phyloP scores from a whole-genome alignment of 2,113 vertebrate species.

The Pteropus alecto region DNA sequence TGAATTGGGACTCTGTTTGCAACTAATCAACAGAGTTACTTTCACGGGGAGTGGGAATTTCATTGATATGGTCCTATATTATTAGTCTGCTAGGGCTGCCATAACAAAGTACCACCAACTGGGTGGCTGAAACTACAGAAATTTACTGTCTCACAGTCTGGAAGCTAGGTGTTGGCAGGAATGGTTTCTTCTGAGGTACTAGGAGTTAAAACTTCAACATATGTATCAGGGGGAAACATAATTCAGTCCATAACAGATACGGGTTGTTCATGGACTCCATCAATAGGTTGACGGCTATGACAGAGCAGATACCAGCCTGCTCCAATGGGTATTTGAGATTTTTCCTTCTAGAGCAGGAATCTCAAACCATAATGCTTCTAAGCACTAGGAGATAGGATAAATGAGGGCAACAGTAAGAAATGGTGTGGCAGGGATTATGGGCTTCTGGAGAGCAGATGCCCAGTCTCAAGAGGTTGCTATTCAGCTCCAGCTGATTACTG shows the following conservation, averaged over 20 bases:
- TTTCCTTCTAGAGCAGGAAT: not conserved
- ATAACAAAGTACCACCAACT: not conserved
- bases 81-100: not conserved
- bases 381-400: too few species aligned
- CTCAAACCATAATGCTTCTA: not conserved
- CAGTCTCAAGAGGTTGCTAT: not conserved
- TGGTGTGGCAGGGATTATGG: not conserved
- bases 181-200: not conserved
- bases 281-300: not conserved
- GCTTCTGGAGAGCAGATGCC: not conserved
- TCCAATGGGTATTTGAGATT: not conserved
- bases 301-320: not conserved
- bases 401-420: not conserved
- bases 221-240: not conserved
- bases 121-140: not conserved
- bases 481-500: not conserved
- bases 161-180: not conserved
- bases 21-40: not conserved
- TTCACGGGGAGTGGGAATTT: rapidly evolving
- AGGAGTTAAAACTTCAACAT: not conserved
- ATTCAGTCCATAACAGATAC: not conserved
- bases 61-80: too few species aligned
- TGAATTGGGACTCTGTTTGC: not conserved
- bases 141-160: not conserved
- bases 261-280: too few species aligned